Conservation (phyloP, 30 jellyfish, hydroid and myxozoan genomes). For the Catostylus mosaicus region DNA sequence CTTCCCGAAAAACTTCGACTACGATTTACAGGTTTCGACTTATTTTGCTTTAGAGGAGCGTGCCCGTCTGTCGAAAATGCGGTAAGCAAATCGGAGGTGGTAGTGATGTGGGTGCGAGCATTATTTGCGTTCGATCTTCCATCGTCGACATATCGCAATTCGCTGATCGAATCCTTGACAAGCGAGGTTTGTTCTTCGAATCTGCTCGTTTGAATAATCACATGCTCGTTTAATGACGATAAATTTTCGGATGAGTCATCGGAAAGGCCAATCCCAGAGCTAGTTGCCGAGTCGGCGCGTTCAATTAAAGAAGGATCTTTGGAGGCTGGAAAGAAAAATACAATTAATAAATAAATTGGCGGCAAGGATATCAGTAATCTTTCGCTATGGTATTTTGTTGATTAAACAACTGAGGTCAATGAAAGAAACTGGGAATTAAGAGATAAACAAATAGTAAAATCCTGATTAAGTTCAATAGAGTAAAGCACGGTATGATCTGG, state of each 20-base stretch:
- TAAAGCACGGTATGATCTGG: neutral
- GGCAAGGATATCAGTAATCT: neutral
- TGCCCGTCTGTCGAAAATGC: slow-evolving; percentile 47
- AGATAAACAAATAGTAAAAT: neutral
- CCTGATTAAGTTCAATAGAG: neutral
- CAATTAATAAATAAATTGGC: neutral
- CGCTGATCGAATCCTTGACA: slow-evolving; percentile 79
- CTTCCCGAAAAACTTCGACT: slow-evolving; percentile 77
- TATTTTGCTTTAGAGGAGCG: slow-evolving; percentile 12
- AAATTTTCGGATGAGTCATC: slow-evolving; percentile 70
- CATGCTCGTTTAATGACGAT: slow-evolving; percentile 64
- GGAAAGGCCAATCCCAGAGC: slow-evolving; percentile 76
- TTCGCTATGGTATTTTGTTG: neutral
- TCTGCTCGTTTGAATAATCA: slow-evolving; percentile 76
- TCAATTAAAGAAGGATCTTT: slow-evolving; percentile 32
- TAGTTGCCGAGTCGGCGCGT: slow-evolving; percentile 66
- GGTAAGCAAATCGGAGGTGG: slow-evolving; percentile 60
- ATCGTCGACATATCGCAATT: slow-evolving; percentile 65
- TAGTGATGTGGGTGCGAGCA: slow-evolving; percentile 74
- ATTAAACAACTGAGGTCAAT: neutral
- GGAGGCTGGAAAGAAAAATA: slow-evolving; percentile 14
- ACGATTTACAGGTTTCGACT: slow-evolving; percentile 62
- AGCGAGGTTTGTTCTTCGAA: slow-evolving; percentile 70
- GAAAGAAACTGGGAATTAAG: neutral
- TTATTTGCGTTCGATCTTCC: slow-evolving; percentile 28